A percentile compares a stretch with the other conserved stretches of the same genome.
Evolutionary conservation across 2,888 invertebrate genomes (phyloP).

Genomic region (Epinotia nisella): DNA sequence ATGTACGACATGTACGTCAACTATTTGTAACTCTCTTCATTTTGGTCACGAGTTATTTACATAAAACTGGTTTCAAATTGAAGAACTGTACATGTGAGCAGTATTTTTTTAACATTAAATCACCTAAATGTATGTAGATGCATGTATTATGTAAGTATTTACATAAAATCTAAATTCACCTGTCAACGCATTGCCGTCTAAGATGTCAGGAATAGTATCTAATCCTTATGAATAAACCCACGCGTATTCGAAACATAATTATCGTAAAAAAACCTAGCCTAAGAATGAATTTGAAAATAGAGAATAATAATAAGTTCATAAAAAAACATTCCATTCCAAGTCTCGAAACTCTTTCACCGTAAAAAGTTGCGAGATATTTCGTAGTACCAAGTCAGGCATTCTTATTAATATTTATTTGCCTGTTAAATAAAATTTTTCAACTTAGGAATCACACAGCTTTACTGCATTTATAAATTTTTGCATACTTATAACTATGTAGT

Average conservation of each 20-base stretch:
- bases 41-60: constrained; percentile 23
- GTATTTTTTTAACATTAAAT: constrained; percentile 22
- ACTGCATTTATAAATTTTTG: too few species aligned
- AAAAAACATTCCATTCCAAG: too few species aligned
- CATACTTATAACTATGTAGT: not conserved
- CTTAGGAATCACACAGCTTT: too few species aligned
- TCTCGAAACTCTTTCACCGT: too few species aligned
- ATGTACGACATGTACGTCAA: not conserved
- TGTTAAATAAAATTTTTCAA: too few species aligned
- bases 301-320: too few species aligned
- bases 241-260: not conserved
- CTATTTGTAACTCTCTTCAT: constrained; percentile 37
- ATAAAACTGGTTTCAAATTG: constrained; percentile 11
- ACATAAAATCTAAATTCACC: constrained; percentile 4
- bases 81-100: not conserved
- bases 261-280: too few species aligned
- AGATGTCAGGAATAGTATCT: not conserved
- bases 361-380: too few species aligned
- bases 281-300: too few species aligned
- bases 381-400: too few species aligned
- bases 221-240: not conserved
- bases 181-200: constrained; percentile 3
- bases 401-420: too few species aligned
- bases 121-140: not conserved
- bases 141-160: not conserved